phyloP scores from a whole-genome alignment of 2,113 vertebrate species.

The Poicephalus meyeri region DNA sequence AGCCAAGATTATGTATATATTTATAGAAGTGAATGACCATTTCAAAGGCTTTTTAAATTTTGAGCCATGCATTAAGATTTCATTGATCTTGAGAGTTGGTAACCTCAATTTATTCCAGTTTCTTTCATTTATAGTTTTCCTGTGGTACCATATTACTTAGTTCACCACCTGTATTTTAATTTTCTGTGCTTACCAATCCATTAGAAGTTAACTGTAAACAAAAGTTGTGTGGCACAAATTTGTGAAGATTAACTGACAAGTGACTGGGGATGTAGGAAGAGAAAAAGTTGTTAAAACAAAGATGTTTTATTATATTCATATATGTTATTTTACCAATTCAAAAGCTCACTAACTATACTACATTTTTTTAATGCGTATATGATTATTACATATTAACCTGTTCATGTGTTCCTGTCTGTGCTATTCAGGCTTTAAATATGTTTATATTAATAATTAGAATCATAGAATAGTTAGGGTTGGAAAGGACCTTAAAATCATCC shows the following conservation, averaged over 20 bases:
- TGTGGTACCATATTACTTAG: not conserved
- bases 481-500: not conserved
- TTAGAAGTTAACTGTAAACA: not conserved
- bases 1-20: not conserved
- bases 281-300: not conserved
- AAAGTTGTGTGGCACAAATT: not conserved
- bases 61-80: not conserved
- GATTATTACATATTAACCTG: not conserved
- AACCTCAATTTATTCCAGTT: not conserved
- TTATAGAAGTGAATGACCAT: not conserved
- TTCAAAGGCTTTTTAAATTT: not conserved
- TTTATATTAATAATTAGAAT: not conserved
- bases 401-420: not conserved
- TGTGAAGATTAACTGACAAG: not conserved
- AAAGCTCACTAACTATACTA: not conserved
- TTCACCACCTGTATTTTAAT: constrained; percentile 3
- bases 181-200: not conserved
- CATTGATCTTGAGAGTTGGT: not conserved
- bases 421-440: constrained; percentile 6
- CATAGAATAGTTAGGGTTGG: not conserved
- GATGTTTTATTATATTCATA: not conserved
- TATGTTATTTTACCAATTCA: not conserved
- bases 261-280: not conserved
- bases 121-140: not conserved
- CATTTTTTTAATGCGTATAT: not conserved